Percentiles rank a stretch among this genome's conserved stretches.
These are phyloP conservation scores for Parasteatoda tepidariorum DNA, from an alignment of 1,140 invertebrate genomes.

Conservation along the genomic window DNA sequence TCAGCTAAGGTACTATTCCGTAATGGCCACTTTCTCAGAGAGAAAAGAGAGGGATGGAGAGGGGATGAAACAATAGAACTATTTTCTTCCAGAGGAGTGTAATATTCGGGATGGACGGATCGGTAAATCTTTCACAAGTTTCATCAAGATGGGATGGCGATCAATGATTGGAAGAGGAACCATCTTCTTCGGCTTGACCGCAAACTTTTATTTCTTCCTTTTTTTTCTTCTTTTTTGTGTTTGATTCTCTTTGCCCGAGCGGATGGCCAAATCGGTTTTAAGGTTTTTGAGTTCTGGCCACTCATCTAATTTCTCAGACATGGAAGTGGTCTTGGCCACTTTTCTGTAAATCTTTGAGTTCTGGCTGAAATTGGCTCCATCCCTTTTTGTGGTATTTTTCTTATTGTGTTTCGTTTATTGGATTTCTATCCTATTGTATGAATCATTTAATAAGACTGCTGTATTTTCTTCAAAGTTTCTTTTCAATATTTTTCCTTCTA, in stretches of 20 bases:
- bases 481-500: no score
- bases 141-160: not conserved
- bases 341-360: not conserved
- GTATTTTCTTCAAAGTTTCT: no score
- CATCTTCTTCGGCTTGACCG: not conserved
- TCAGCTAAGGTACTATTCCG: not conserved
- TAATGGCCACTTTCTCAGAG: not conserved
- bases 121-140: slow-evolving; percentile 16
- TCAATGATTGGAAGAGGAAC: not conserved
- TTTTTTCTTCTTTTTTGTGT: not conserved
- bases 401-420: no score
- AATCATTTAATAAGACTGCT: no score
- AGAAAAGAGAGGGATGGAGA: not conserved
- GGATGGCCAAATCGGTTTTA: slow-evolving; percentile 1
- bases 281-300: not conserved
- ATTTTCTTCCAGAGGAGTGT: not conserved
- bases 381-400: no score
- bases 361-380: not conserved
- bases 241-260: not conserved
- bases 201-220: not conserved
- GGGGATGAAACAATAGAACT: not conserved
- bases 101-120: slow-evolving; percentile 1
- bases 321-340: not conserved
- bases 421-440: no score
- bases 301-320: not conserved